These are phyloP conservation scores for Enteromius afrohamiltoni DNA, from an alignment of 2,797 vertebrate genomes.

Conservation along the genomic window DNA sequence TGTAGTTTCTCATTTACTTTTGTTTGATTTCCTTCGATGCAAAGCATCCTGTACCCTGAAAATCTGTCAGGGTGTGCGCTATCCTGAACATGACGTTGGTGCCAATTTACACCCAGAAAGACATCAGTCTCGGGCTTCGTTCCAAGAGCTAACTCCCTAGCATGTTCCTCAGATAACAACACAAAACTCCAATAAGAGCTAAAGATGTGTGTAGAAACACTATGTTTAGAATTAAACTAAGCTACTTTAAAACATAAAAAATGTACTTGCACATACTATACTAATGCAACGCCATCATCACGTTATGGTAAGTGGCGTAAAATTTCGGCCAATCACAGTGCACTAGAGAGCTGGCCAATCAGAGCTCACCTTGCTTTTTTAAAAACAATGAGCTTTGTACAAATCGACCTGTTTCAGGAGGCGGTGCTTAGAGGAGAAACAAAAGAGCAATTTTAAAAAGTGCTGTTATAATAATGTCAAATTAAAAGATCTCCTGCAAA, in stretches of 20 bases:
- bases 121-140: neutral
- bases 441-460: too few species aligned
- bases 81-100: neutral
- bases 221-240: neutral
- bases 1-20: constrained; percentile 30
- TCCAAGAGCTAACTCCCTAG: neutral
- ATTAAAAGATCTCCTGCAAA: too few species aligned
- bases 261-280: too few species aligned
- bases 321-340: too few species aligned
- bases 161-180: neutral
- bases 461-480: too few species aligned
- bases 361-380: too few species aligned
- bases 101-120: neutral
- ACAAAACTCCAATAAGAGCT: neutral
- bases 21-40: constrained; percentile 1
- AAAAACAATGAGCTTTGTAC: too few species aligned
- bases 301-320: too few species aligned
- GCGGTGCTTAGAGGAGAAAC: too few species aligned
- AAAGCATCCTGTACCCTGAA: neutral
- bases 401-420: too few species aligned
- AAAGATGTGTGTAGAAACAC: neutral
- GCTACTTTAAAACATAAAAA: neutral
- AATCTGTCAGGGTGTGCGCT: neutral
- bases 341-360: too few species aligned
- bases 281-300: too few species aligned